Base-by-base conservation (phyloP, 2,888 invertebrate species). In the Pyralis farinalis region DNA sequence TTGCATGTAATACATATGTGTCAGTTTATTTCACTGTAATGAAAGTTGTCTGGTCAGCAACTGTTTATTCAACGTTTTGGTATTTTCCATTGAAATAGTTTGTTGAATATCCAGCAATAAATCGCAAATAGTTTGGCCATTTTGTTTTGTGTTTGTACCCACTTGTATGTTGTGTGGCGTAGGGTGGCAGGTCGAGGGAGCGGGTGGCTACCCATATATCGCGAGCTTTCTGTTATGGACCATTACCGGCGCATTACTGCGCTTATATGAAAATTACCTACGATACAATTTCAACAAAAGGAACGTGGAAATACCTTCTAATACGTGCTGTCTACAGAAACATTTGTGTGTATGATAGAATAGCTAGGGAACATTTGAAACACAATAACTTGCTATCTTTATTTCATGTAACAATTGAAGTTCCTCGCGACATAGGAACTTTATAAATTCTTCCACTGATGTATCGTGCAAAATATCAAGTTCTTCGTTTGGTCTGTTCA, bases 151-250 rank as follows among this genome's bases (percentile, higher is more conserved):
- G 63, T 67, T 62, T 60, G 56, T 60, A 57, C n/a, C n/a, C n/a
- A n/a, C 49, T 49, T 59, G 46, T 42, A 48, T 51, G 47, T 46
- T 50, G 46, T 46, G 48, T 37, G 43, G 33, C 42, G 42, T 28
- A 37, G 12, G 31, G 36, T 37, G 39, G 40, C 12, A 32, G 35
- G 9, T 29, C 4, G 22, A 49, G 42, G 41, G 34, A 42, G 50
- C 47, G 47, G 46, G 49, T 47, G 47, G 50, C 45, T 55, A 52
- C 57, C 59, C 63, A 65, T 73, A 76, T 71, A 77, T 71, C 58
- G 65, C 67, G 58, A 71, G 76, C 73, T 74, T 77, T 77, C 72
- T 65, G 74, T 69, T 78, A 79, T 75, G 76, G 77, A 63, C 77
- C 74, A 78, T 78, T 78, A 78, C 72, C 66, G 58, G 63, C 69